Evolutionary conservation across 2,888 invertebrate genomes (phyloP).

Genomic region (Sipha maydis): DNA sequence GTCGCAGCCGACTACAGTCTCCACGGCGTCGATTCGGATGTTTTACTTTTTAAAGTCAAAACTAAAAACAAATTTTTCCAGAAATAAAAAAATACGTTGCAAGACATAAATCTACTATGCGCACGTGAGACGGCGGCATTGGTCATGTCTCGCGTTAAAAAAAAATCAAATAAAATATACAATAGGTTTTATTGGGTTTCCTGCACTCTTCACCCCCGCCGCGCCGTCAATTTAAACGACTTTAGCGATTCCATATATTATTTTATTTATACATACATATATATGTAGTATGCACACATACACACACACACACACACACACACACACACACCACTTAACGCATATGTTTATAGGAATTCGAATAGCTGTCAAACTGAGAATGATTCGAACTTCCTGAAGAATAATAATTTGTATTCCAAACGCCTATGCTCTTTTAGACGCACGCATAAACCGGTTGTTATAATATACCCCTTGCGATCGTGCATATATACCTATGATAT

Average conservation of each 20-base stretch:
- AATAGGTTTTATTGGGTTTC: not conserved
- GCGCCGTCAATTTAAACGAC: not conserved
- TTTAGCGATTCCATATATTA: not conserved
- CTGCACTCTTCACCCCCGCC: not conserved
- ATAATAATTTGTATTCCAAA: constrained; percentile 57
- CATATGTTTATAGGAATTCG: constrained; percentile 1
- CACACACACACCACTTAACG: not conserved
- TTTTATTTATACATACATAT: too few relatives aligned
- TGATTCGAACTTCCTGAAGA: constrained; percentile 49
- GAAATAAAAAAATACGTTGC: too few relatives aligned
- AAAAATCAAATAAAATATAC: not conserved
- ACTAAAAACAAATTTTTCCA: too few relatives aligned
- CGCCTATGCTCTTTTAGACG: constrained; percentile 44
- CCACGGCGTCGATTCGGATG: not conserved
- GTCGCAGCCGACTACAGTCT: too few relatives aligned
- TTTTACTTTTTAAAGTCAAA: too few relatives aligned
- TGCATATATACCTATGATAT: not conserved
- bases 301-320: too few relatives aligned
- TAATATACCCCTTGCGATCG: constrained; percentile 37
- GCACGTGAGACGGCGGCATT: not conserved
- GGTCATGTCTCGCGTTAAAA: not conserved
- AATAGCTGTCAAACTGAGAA: constrained; percentile 52
- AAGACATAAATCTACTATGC: not conserved
- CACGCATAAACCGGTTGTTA: constrained; percentile 49
- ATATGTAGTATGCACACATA: too few relatives aligned